Conservation (phyloP, 1,140 invertebrate species). For the Aphelenchoides avenae region DNA sequence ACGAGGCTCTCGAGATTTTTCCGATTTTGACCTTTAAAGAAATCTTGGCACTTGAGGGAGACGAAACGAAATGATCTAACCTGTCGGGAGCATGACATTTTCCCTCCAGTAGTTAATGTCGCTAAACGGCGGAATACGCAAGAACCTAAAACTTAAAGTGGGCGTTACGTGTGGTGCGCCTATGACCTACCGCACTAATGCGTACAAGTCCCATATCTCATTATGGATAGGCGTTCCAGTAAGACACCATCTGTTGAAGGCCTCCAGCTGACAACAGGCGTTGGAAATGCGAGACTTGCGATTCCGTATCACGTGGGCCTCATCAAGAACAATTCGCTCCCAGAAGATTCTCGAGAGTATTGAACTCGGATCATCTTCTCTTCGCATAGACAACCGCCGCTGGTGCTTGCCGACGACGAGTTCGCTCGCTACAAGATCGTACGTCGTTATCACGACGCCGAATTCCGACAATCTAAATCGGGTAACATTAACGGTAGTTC, state of each 20-base stretch:
- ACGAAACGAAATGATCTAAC: too few relatives aligned
- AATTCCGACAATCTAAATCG: constrained; percentile 61
- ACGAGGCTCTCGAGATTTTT: constrained; percentile 48
- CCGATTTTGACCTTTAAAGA: constrained; percentile 20
- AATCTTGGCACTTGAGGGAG: neutral
- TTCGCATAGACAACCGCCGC: too few relatives aligned
- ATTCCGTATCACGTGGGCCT: constrained; percentile 85
- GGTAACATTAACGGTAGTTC: constrained; percentile 10
- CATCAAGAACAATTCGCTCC: constrained; percentile 82
- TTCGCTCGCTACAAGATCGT: constrained; percentile 62
- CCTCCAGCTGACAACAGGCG: constrained; percentile 69
- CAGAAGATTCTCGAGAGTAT: constrained; percentile 69
- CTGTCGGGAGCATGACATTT: constrained; percentile 34
- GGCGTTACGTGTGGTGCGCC: neutral
- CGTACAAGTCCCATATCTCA: constrained; percentile 79
- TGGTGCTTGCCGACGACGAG: too few relatives aligned
- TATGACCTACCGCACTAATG: constrained; percentile 69
- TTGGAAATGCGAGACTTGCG: constrained; percentile 72
- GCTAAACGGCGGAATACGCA: constrained; percentile 69
- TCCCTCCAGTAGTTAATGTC: constrained; percentile 64
- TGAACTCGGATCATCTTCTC: constrained; percentile 45
- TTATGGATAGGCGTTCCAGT: constrained; percentile 95
- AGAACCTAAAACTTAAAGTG: constrained; percentile 38
- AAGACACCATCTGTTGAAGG: constrained; percentile 72
- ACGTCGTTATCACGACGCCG: constrained; percentile 65